Evolutionary conservation across 1,140 invertebrate species (phyloP), one percentile per base, ranked within the genome.

Genomic region (Anthonomus grandis): DNA sequence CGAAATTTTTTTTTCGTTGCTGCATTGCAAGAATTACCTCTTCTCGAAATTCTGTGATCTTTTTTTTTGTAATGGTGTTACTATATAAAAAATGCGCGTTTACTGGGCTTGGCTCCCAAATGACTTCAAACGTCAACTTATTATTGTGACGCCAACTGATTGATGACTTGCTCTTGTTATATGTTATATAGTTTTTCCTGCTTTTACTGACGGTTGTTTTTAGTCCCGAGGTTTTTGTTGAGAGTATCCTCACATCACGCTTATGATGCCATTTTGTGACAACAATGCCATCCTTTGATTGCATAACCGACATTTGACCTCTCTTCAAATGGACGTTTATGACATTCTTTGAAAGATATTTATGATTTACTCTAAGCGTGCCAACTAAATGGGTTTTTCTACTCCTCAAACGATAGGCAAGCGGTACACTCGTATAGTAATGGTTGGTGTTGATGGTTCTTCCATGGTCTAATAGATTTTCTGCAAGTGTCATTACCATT

Each of bases 251-350:
- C 8, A 53, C 39, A 21, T 59, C 57, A 1, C 50, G 39, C 38
- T 74, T 75, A 63, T 76, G 70, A 64, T 66, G 74, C 73, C 75
- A 79, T 64, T 73, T 70, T 37, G 71, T 44, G 6, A 78, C 61
- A 31, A 31, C 27, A 37, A 65, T 71, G 59, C 76, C 69, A 19
- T 70, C 64, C 56, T 73, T 62, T 31, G 27, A 8, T 31, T 31
- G 27, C 27, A 58, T 60, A 17, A 66, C 52, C 57, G 53, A 51
- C 13, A 59, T 51, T 56, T 76, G 68, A 15, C 71, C 69, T 63
- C 53, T 62, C 61, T 73, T 71, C 51, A 77, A 65, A 58, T 72
- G 76, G 24, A 59, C 56, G 34, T 60, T 50, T 49, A 71, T 63
- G 4, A 76, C 63, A 41, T 67, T 63, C 52, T 70, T 66, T 21